A percentile compares a stretch with the other conserved stretches of the same genome.
Evolutionary conservation across 2,113 vertebrate species (phyloP).

Genomic region (Amphiprion percula): DNA sequence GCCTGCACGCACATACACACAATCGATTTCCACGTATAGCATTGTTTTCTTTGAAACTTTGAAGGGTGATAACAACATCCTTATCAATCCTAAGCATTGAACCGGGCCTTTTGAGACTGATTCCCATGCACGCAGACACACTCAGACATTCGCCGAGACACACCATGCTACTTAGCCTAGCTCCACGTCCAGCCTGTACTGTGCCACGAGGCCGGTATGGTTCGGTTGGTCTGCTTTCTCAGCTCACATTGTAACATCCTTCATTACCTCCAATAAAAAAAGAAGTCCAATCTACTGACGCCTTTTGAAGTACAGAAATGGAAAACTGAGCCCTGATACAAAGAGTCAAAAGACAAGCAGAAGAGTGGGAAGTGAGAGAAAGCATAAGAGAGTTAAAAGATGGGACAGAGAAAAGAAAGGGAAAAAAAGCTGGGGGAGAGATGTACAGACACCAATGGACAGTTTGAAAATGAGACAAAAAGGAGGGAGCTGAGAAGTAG

Average conservation of each 20-base stretch:
- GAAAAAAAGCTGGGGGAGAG: neutral
- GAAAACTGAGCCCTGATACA: conserved; percentile 62
- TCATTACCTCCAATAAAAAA: conserved; percentile 68
- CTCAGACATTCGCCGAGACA: neutral
- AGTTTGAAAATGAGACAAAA: conserved; percentile 55
- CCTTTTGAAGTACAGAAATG: conserved; percentile 73
- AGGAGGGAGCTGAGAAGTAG: conserved; percentile 58
- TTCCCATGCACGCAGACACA: neutral
- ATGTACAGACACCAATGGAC: conserved; percentile 24
- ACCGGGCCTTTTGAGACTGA: neutral
- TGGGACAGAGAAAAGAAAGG: conserved; percentile 22
- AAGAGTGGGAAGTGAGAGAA: conserved; percentile 26
- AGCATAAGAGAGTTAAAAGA: conserved; percentile 14
- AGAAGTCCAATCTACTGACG: conserved; percentile 72
- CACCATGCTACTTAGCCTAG: neutral
- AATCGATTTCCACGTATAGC: conserved; percentile 48
- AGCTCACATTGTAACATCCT: conserved; percentile 41
- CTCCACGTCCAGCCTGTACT: conserved; percentile 11
- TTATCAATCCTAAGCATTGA: conserved; percentile 47
- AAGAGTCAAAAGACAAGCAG: conserved; percentile 51
- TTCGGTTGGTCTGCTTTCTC: conserved; percentile 36
- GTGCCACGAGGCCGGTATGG: neutral
- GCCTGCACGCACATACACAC: neutral
- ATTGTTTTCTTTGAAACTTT: conserved; percentile 63
- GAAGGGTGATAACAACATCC: conserved; percentile 46